Conservation (phyloP, 1,140 invertebrate genomes). For the Prorops nasuta region DNA sequence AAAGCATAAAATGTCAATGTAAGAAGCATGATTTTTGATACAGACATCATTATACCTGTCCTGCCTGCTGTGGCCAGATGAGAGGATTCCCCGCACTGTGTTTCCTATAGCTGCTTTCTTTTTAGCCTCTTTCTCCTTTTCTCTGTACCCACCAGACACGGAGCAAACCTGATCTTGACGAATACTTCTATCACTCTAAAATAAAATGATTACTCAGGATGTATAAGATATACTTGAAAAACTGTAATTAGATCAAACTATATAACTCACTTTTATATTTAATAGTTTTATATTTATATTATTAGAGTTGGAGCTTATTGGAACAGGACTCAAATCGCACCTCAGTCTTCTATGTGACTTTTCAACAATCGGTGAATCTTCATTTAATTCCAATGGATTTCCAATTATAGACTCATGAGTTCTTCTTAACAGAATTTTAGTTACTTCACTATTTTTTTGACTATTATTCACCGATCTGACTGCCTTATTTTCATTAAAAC, state of each 20-base stretch:
- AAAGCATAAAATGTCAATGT: conserved; percentile 44
- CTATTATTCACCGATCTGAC: conserved; percentile 50
- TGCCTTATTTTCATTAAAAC: conserved; percentile 55
- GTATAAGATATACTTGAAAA: conserved; percentile 1
- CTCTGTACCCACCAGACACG: conserved; percentile 43
- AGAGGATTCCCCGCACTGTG: conserved; percentile 53
- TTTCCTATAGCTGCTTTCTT: conserved; percentile 57
- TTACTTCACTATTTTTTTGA: conserved; percentile 41
- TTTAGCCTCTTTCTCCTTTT: conserved; percentile 48
- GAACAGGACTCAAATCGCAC: conserved; percentile 53
- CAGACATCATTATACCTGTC: conserved; percentile 59
- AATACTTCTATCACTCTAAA: conserved; percentile 41
- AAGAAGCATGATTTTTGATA: conserved; percentile 58
- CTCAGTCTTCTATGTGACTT: conserved; percentile 52
- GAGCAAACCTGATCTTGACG: conserved; percentile 47
- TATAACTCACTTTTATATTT: conserved; percentile 46
- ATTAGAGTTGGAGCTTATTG: conserved; percentile 45
- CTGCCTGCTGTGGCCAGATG: conserved; percentile 56
- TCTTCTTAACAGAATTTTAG: conserved; percentile 46
- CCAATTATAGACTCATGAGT: conserved; percentile 41
- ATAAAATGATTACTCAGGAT: conserved; percentile 7
- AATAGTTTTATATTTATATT: conserved; percentile 49
- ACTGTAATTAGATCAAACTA: not conserved
- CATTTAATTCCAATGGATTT: conserved; percentile 44
- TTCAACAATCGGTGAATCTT: conserved; percentile 44